Evolutionary conservation across 1,140 invertebrate species (phyloP), one percentile per base, ranked within the genome.

Genomic region (Orius insidiosus): DNA sequence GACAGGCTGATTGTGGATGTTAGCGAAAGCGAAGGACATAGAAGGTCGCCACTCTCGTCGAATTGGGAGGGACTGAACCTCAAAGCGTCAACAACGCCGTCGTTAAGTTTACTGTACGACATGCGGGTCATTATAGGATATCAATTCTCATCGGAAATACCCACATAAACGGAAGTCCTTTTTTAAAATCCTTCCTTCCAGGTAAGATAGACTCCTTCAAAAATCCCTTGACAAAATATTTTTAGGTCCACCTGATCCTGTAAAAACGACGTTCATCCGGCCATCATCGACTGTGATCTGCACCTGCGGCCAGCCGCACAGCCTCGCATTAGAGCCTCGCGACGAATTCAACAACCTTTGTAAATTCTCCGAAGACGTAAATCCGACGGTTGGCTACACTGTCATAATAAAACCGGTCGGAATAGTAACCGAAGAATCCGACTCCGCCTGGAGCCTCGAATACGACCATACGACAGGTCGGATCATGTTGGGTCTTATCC

Each of bases 331-430:
- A 53, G 86, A 92, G 60, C 86, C 85, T 9, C 65, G 86, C 42
- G 87, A 94, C 63, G 77, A 83, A 57, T 92, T 83, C 60, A 82
- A 85, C 56, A 94, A 94, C 68, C 69, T 83, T 5, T 87, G 85
- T 53, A 56, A 68, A 49, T 79, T 78, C 56, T 63, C 68, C 19
- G 60, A 68, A 18, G 66, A 62, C n/a, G 72, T 76, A 50, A 68
- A 78, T 56, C 79, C 77, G 14, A 72, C 72, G 9, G 64, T 73
- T 51, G 78, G 80, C 42, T 69, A 68, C 52, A 59, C 60, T 49
- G 63, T 66, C 48, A 59, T 59, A 46, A 63, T 67, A 47, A 61
- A 63, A 32, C 59, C 62, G 53, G 58, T 60, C 56, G 11, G 19
- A 35, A 30, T 18, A 2, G 47, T 36, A 16, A 18, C n/a, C 10